Percentiles rank a stretch among this genome's conserved stretches.
Evolutionary conservation across 2,888 invertebrate genomes (phyloP).

Genomic region (Auanema freiburgensis): DNA sequence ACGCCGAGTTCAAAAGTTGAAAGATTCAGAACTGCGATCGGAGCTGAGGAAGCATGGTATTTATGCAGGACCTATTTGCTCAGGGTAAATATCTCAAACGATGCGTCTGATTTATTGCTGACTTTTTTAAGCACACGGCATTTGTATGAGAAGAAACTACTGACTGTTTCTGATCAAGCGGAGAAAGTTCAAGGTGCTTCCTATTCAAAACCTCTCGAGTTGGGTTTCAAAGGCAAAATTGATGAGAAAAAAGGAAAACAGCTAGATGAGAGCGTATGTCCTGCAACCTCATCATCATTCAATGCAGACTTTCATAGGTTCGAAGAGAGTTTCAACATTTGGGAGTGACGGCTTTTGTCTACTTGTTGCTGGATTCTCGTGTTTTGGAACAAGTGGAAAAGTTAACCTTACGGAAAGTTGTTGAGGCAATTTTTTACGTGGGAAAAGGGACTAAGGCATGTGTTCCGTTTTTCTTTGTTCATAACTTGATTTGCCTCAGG

Average conservation of each 20-base stretch:
- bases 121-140: slow-evolving; percentile 30
- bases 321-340: slow-evolving; percentile 10
- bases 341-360: slow-evolving; percentile 46
- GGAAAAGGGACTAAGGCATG: slow-evolving; percentile 79
- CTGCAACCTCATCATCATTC: background rate
- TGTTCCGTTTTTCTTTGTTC: slow-evolving; percentile 1
- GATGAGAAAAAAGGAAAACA: slow-evolving; percentile 10
- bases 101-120: background rate
- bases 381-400: slow-evolving; percentile 24
- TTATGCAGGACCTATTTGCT: slow-evolving; percentile 44
- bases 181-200: slow-evolving; percentile 11
- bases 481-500: slow-evolving; percentile 66
- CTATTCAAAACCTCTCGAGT: slow-evolving; percentile 18
- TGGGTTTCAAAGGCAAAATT: slow-evolving; percentile 15
- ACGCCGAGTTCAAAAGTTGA: slow-evolving; percentile 26
- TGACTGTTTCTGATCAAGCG: slow-evolving; percentile 13
- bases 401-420: slow-evolving; percentile 77
- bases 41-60: slow-evolving; percentile 42
- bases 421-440: slow-evolving; percentile 87
- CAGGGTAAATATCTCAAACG: slow-evolving; percentile 1
- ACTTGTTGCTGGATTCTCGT: slow-evolving; percentile 53
- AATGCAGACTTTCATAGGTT: slow-evolving; percentile 6
- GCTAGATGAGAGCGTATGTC: slow-evolving; percentile 18
- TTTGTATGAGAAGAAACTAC: slow-evolving; percentile 49
- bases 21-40: slow-evolving; percentile 25